Percentiles rank a stretch among this genome's conserved stretches.
phyloP scores from a whole-genome alignment of 35 echinoderm and acorn worm genomes.

The Ptychodera flava region DNA sequence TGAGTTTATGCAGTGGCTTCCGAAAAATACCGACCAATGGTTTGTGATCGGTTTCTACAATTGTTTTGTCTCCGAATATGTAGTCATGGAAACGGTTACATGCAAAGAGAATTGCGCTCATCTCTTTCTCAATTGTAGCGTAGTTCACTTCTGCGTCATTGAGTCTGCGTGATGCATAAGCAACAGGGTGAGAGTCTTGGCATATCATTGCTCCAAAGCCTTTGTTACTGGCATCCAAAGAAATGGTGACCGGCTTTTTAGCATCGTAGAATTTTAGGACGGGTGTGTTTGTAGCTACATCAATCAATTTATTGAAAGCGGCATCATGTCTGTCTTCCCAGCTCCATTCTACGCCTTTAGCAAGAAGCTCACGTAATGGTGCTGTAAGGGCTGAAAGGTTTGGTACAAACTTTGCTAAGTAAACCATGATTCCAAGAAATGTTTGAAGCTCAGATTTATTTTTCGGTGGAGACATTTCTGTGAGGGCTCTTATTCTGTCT shows the following conservation, averaged over 20 bases:
- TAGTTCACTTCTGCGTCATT: constrained; percentile 15
- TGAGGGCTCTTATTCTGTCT: not conserved
- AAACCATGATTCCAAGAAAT: constrained; percentile 1
- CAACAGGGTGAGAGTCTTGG: constrained; percentile 7
- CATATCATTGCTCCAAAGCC: constrained; percentile 24
- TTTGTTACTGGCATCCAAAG: constrained; percentile 22
- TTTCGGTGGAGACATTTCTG: not conserved
- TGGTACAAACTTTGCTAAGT: constrained; percentile 21
- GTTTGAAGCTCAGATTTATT: not conserved
- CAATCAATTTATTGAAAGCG: constrained; percentile 11
- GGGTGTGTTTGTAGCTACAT: not conserved
- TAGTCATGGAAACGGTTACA: constrained; percentile 32
- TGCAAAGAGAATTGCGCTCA: constrained; percentile 17
- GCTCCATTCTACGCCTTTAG: constrained; percentile 18
- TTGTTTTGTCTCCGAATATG: constrained; percentile 12
- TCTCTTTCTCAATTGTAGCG: constrained; percentile 17
- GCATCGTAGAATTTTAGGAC: constrained; percentile 20
- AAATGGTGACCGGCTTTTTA: not conserved
- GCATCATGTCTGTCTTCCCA: constrained; percentile 14
- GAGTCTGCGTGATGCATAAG: constrained; percentile 12
- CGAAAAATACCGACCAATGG: constrained; percentile 19
- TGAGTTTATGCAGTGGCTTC: constrained; percentile 15
- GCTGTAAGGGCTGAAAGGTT: constrained; percentile 7
- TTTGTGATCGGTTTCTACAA: constrained; percentile 38
- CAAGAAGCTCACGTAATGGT: constrained; percentile 20